phyloP scores from a whole-genome alignment of 2,797 vertebrate genomes.

The Rhincodon typus region DNA sequence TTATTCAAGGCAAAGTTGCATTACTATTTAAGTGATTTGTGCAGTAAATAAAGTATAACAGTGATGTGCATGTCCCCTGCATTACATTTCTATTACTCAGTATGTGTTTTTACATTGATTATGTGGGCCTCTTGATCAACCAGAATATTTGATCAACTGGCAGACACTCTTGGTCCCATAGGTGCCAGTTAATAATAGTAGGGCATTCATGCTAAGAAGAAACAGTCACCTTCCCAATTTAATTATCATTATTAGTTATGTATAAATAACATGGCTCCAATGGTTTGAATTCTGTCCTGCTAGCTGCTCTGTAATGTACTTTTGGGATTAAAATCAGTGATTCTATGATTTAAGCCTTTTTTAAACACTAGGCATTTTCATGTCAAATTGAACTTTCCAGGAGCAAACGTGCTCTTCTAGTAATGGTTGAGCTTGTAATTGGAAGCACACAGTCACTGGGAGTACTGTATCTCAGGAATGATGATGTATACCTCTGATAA shows the following conservation, averaged over 20 bases:
- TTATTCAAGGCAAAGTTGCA: too few relatives aligned
- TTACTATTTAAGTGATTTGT: too few relatives aligned
- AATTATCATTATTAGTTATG: neutral
- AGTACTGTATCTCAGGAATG: neutral
- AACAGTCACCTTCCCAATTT: neutral
- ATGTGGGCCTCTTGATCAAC: too few relatives aligned
- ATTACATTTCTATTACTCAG: too few relatives aligned
- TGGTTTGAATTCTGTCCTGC: neutral
- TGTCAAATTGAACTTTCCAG: neutral
- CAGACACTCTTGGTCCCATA: too few relatives aligned
- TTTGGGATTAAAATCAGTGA: neutral
- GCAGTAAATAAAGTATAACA: too few relatives aligned
- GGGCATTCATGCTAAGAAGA: neutral
- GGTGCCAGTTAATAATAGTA: neutral
- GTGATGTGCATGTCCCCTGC: too few relatives aligned
- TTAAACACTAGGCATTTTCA: neutral
- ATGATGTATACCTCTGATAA: neutral
- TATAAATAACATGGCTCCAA: neutral
- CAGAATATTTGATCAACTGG: too few relatives aligned
- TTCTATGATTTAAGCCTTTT: neutral
- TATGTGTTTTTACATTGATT: too few relatives aligned
- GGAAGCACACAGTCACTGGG: neutral
- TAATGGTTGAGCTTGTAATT: neutral
- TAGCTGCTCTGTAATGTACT: neutral
- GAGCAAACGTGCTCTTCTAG: neutral